These are phyloP conservation scores for Euborellia annulipes DNA, from an alignment of 1,140 invertebrate species.

Conservation along the genomic window DNA sequence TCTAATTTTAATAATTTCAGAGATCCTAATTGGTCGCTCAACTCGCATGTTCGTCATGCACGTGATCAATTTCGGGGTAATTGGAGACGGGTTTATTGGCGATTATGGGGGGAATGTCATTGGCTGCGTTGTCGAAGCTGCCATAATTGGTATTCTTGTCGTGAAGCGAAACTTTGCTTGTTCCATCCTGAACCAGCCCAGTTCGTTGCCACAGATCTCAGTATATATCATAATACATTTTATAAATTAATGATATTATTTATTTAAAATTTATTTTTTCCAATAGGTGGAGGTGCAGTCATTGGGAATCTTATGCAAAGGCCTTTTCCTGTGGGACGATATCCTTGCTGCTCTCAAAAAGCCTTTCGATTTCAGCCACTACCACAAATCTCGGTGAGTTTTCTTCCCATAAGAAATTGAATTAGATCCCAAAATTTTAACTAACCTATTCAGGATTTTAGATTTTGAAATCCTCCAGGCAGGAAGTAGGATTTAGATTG, in stretches of 20 bases:
- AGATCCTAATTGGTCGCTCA: constrained; percentile 66
- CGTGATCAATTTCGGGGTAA: constrained; percentile 54
- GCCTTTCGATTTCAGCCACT: constrained; percentile 61
- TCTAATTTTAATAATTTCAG: constrained; percentile 26
- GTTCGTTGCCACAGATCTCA: constrained; percentile 39
- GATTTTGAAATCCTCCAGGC: too few species aligned
- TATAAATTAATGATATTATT: too few species aligned
- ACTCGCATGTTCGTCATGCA: constrained; percentile 58
- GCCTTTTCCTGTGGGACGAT: constrained; percentile 31
- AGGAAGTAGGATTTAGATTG: too few species aligned
- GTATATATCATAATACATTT: too few species aligned
- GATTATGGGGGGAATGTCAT: constrained; percentile 75
- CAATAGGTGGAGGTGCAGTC: too few species aligned
- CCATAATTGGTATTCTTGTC: constrained; percentile 29
- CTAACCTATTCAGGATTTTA: too few species aligned
- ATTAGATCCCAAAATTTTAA: too few species aligned
- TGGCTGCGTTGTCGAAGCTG: constrained; percentile 61
- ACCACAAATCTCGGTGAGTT: constrained; percentile 14
- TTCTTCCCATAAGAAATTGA: too few species aligned
- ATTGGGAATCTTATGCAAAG: too few species aligned
- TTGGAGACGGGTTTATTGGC: constrained; percentile 86
- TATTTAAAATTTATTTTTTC: too few species aligned
- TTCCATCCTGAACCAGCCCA: constrained; percentile 61
- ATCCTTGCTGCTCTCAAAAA: constrained; percentile 71
- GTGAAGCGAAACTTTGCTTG: constrained; percentile 31